phyloP scores from a whole-genome alignment of 2,113 vertebrate genomes.

The Limanda limanda region DNA sequence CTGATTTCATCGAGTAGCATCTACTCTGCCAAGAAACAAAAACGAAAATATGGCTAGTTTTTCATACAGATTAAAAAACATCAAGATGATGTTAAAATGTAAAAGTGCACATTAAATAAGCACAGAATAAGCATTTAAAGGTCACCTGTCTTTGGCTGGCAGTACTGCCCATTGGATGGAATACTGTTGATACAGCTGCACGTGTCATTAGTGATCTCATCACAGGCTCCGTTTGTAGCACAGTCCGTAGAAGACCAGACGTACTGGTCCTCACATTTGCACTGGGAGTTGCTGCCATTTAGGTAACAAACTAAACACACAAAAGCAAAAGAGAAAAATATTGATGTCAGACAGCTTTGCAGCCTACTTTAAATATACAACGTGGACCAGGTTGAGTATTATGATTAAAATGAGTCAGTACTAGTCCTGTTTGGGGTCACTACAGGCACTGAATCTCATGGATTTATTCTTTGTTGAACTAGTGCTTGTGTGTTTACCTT shows the following conservation, averaged over 20 bases:
- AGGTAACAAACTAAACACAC: constrained; percentile 61
- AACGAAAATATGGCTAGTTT: not conserved
- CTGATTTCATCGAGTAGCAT: not conserved
- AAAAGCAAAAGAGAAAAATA: not conserved
- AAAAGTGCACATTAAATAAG: not conserved
- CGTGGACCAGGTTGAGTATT: too few relatives aligned
- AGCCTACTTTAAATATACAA: too few relatives aligned
- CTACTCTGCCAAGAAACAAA: not conserved
- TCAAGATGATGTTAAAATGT: not conserved
- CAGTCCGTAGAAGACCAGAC: constrained; percentile 66
- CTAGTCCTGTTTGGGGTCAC: too few relatives aligned
- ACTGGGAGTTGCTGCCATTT: constrained; percentile 58
- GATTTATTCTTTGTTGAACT: too few relatives aligned
- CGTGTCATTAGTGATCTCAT: constrained; percentile 11
- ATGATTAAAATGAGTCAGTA: too few relatives aligned
- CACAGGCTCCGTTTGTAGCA: constrained; percentile 58
- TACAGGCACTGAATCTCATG: too few relatives aligned
- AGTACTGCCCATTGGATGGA: constrained; percentile 65
- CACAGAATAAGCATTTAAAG: not conserved
- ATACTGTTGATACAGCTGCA: constrained; percentile 71
- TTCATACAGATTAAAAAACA: not conserved
- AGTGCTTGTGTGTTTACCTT: too few relatives aligned
- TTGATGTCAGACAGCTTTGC: too few relatives aligned
- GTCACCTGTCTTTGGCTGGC: constrained; percentile 52
- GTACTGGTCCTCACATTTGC: constrained; percentile 72